Base-by-base conservation (phyloP, 2,797 vertebrate genomes). In the Spinus pinus region DNA sequence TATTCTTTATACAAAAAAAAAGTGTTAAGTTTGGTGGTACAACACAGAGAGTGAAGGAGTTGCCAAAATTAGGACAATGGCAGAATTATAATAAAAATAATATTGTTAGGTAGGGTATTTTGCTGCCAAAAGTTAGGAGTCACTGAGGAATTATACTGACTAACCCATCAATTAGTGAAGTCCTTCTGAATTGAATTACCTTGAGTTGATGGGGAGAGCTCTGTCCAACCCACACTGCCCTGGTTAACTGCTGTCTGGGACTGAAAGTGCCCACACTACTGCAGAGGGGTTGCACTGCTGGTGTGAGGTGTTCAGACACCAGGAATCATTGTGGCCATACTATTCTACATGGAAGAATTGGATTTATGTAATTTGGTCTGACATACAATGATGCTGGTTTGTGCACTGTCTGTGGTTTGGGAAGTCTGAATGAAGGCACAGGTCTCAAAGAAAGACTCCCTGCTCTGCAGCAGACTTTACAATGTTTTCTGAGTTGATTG, bases 201-300 rank as follows among this genome's bases (percentile, higher is more conserved):
- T 65, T 33, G 6, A 66, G 53, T 66, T 65, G 14, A 11, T n/a
- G 39, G 4, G 9, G 25, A 58, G 81, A 84, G 4, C 20, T 37
- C 57, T 56, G 31, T 11, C 44, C 2, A 53, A 0, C 9, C 12
- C 23, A 41, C 24, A 9, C 23, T 1, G 1, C 9, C 14, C 57
- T 12, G 6, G 5, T 77, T 33, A 53, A 57, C 22, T 64, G 23
- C 20, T 78, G 7, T 25, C 10, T 50, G 25, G 10, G 35, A 20
- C 57, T 39, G 44, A 53, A 54, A 20, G 31, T 70, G 30, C 20
- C 53, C 14, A 10, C 27, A 28, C 6, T 41, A 0, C 14, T 70
- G 17, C 28, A 61, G 42, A 57, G 53, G 20, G 4, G 1, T 30
- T 85, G 14, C 10, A 30, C 27, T 39, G 30, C 20, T 90, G 57